phyloP scores from a whole-genome alignment of 2,113 vertebrate species.

The Bothrops jararaca region DNA sequence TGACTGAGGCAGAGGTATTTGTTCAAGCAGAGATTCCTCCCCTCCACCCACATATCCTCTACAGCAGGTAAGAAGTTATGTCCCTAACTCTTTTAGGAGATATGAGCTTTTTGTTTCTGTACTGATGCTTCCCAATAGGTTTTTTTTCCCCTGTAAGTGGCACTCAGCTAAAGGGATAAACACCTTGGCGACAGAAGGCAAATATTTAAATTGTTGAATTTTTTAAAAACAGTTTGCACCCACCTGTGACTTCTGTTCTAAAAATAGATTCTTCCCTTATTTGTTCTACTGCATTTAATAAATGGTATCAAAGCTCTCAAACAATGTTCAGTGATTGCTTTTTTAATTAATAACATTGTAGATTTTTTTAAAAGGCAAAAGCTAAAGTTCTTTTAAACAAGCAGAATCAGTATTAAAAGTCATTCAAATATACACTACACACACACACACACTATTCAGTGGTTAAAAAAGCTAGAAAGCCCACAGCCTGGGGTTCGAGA shows the following conservation, averaged over 20 bases:
- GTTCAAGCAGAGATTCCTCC: neutral
- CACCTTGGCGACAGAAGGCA: neutral
- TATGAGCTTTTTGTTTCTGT: neutral
- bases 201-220: neutral
- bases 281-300: neutral
- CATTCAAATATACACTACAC: neutral
- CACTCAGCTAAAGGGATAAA: neutral
- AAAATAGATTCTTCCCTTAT: neutral
- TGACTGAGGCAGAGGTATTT: neutral
- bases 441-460: neutral
- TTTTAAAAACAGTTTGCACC: neutral
- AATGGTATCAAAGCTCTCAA: neutral
- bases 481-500: neutral
- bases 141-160: neutral
- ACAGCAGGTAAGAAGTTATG: neutral
- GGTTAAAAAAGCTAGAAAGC: neutral
- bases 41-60: too few species aligned
- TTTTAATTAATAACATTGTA: neutral
- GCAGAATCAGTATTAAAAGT: neutral
- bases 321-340: neutral
- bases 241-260: neutral
- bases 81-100: neutral
- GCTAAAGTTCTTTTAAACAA: neutral
- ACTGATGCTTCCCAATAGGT: neutral
- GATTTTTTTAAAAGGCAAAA: neutral